Conservation (phyloP, 1,140 invertebrate species). For the Mycetomoellerius zeteki region DNA sequence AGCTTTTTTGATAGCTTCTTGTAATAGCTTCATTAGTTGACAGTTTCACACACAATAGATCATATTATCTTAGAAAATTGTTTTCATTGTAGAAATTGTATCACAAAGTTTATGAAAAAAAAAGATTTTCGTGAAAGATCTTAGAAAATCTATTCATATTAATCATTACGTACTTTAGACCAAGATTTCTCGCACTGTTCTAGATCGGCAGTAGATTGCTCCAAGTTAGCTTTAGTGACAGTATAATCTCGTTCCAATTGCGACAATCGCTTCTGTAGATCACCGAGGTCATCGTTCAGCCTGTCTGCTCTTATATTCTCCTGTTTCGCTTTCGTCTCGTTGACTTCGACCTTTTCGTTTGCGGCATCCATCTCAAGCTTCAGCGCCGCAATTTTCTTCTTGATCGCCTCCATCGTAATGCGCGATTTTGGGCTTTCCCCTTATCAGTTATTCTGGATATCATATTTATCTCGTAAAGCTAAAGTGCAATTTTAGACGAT, state of each 20-base stretch:
- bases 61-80: not conserved
- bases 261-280: conserved; percentile 91
- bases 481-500: not conserved
- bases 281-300: conserved; percentile 91
- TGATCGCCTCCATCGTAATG: conserved; percentile 93
- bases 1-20: not conserved
- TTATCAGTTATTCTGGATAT: conserved; percentile 46
- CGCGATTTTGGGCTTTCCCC: conserved; percentile 41
- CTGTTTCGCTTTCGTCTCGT: conserved; percentile 91
- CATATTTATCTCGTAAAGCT: not conserved
- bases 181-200: conserved; percentile 91
- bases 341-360: conserved; percentile 91
- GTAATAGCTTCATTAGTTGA: no score
- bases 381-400: conserved; percentile 95
- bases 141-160: not conserved
- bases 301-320: conserved; percentile 90
- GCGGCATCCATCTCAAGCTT: conserved; percentile 94
- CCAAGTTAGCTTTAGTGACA: conserved; percentile 89
- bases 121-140: not conserved
- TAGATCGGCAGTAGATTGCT: conserved; percentile 89
- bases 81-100: not conserved
- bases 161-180: conserved; percentile 80
- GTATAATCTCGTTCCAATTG: conserved; percentile 91
- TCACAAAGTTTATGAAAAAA: not conserved
- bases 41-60: not conserved